Evolutionary conservation across 2,797 vertebrate species (phyloP).

Genomic region (Poecilia velifera): DNA sequence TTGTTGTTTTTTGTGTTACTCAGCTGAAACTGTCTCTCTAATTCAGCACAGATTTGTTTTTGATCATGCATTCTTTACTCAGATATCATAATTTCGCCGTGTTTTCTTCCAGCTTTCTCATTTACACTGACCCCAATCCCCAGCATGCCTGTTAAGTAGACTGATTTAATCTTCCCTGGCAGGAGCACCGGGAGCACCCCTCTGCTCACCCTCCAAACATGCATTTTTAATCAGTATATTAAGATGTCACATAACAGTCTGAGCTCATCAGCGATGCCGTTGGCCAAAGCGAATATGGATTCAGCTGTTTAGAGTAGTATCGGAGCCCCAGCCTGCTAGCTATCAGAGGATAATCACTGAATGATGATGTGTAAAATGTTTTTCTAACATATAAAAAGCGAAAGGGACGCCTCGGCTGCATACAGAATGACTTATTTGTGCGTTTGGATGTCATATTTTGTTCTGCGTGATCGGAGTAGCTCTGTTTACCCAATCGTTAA

Average conservation of each 20-base stretch:
- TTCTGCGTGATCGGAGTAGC: too few species aligned
- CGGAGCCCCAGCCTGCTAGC: conserved; percentile 72
- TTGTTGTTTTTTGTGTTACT: background rate
- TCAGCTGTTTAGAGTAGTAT: conserved; percentile 80
- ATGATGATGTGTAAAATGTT: conserved; percentile 69
- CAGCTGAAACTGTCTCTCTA: background rate
- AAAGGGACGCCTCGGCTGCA: background rate
- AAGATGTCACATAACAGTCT: conserved; percentile 82
- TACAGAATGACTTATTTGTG: conserved; percentile 20
- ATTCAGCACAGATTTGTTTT: conserved; percentile 15
- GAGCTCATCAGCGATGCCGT: conserved; percentile 79
- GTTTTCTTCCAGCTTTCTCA: conserved; percentile 59
- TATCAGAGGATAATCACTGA: conserved; percentile 73
- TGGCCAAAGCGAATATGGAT: conserved; percentile 81
- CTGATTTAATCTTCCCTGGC: conserved; percentile 76
- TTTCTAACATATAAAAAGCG: conserved; percentile 38
- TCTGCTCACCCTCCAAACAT: conserved; percentile 73
- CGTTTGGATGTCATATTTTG: conserved; percentile 30
- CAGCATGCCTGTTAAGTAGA: conserved; percentile 63
- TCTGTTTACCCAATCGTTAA: too few species aligned
- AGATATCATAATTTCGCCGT: conserved; percentile 24
- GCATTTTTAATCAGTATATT: conserved; percentile 82
- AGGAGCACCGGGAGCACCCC: conserved; percentile 69
- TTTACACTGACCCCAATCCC: conserved; percentile 76
- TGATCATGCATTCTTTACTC: conserved; percentile 27